Base-by-base conservation (phyloP, 2,888 invertebrate species). In the Pimpla rufipes region DNA sequence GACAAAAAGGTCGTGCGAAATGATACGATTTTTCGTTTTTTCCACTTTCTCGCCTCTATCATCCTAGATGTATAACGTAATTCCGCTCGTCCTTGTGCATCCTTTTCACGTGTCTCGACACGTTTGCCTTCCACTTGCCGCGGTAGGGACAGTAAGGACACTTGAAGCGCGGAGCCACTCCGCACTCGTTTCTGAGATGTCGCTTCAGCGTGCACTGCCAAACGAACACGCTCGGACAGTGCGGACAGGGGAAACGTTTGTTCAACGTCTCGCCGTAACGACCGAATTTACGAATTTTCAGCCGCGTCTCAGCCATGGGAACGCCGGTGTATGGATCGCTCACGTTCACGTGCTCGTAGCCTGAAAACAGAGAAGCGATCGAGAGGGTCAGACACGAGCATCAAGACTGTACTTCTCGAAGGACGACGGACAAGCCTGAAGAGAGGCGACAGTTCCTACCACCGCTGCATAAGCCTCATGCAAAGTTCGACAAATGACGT, bases 141-240 rank as follows among this genome's bases (percentile, higher is more conserved):
- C 89, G 85, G 40, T 91, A 90, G 7, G 82, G 77, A 78, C 93
- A 93, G 52, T 89, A 88, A 3, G 90, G 89, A 70, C 90, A 90
- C 52, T 89, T 86, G 84, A 87, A 89, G 13, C 86, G 86, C n/a
- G 89, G 88, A 47, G 82, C 84, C 47, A 85, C 76, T 3, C 90
- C 90, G 79, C 91, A 90, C 66, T 88, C 91, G 59, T 88, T 88
- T 37, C 78, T 83, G 37, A 89, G 78, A 73, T 91, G 90, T 47
- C 82, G 76, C 40, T 62, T 85, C 64, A 91, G 67, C 16, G 85
- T 89, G 37, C 87, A 87, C 62, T 88, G 86, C 84, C 88, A 84
- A 42, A 85, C 86, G 64, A 89, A 90, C 21, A 84, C 81, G 42
- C 87, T 87, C 13, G 87, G 86, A 79, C 89, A 89, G 45, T 82